Evolutionary conservation across 2,113 vertebrate genomes (phyloP), one percentile per base, ranked within the genome.

Genomic region (Cyanistes caeruleus): DNA sequence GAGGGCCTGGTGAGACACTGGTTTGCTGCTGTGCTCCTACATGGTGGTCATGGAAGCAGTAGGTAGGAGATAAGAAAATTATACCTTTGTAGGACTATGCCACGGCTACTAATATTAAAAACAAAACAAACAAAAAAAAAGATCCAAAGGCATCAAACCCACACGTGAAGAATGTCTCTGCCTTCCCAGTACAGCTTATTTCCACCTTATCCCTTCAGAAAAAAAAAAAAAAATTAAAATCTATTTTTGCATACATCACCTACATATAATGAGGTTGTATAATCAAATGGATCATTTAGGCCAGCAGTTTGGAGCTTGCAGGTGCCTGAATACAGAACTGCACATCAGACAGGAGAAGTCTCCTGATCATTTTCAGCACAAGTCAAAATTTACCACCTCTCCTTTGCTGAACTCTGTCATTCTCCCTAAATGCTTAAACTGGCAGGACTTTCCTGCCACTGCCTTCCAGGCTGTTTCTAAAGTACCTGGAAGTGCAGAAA

Each of bases 241-340:
- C 60, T 92, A 74, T 84, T 95, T 92, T 67, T 81, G 77, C 52
- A 87, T 51, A 20, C 39, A 87, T 93, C 93, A 94, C 68, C 89
- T 84, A 74, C 39, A 49, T 67, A 55, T 18, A 75, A 69, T 2
- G 7, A 84, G 43, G 51, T 28, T 89, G 80, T 91, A 77, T 74
- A 86, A 95, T 37, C 84, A 80, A 63, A 89, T 2, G 20, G 64
- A 62, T 65, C 87, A 81, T 59, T 70, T 18, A 74, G 52, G 73
- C 22, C 86, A 86, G 43, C 63, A 70, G 63, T n/a, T 8, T 37
- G 67, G 73, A 79, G 51, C 33, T 41, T 39, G 14, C n/a, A 80
- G 37, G 28, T 39, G 6, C 49, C 88, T 17, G 12, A 80, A 63
- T n/a, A 73, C 39, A 73, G 41, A 93, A 53, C 14, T 27, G 17